Evolutionary conservation across 2,888 invertebrate genomes (phyloP), one percentile per base, ranked within the genome.

Genomic region (Anorthoa munda): DNA sequence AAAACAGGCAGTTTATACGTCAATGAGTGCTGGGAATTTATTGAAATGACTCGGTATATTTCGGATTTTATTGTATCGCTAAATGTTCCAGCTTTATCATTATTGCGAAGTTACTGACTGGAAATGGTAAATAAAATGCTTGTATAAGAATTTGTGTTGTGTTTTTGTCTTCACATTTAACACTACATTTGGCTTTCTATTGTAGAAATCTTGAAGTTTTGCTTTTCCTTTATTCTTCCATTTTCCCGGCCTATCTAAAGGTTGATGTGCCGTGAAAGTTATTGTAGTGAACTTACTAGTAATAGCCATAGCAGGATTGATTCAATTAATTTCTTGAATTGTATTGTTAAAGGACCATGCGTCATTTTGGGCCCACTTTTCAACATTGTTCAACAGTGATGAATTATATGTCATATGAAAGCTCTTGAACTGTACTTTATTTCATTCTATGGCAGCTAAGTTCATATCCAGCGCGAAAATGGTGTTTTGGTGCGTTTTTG

Each of bases 1-100:
- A 95, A 95, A 96, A 93, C 93, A 94, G 94, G 92, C 93, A 89
- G 93, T 95, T 94, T 93, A 92, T 87, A 87, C 91, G 93, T 92
- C 94, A 90, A 93, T 92, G 90, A 92, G 88, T 90, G 91, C 88
- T 89, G 85, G 80, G 86, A 91, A 95, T 94, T 95, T 94, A 95
- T 94, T 92, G 93, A 90, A 93, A 93, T 90, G 93, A 91, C 91
- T 91, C 90, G 88, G 87, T 83, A 91, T 89, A 91, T 89, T 88
- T 89, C 87, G 80, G 79, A 88, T 89, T 92, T 92, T 91, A 92
- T 91, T 78, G 87, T 86, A 85, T 80, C 81, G 86, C 81, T 78
- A 86, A 86, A 86, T 81, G 86, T 84, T 75, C 84, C 75, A 77
- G 78, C 69, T 77, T 84, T 86, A 85, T 82, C 74, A 86, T 87